Evolutionary conservation across 2,888 invertebrate species (phyloP).

Genomic region (Leptothorax acervorum): DNA sequence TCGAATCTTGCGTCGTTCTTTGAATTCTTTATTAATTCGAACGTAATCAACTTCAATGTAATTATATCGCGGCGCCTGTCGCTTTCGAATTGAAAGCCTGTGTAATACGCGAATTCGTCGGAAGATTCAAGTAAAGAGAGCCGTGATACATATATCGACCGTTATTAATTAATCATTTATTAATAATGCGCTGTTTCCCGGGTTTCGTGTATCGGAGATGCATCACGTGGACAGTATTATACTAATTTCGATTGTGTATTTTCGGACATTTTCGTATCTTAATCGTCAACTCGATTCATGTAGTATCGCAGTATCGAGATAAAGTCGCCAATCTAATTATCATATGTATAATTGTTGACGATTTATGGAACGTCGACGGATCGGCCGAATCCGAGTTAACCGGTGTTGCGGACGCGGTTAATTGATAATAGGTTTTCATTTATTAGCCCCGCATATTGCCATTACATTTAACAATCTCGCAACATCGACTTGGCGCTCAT

Average conservation of each 20-base stretch:
- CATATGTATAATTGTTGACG: not conserved
- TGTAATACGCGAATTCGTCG: not conserved
- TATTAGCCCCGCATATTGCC: not conserved
- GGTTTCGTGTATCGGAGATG: no score
- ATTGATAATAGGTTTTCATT: not conserved
- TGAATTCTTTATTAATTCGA: not conserved
- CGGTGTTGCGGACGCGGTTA: not conserved
- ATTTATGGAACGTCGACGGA: not conserved
- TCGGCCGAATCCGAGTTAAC: not conserved
- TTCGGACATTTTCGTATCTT: not conserved
- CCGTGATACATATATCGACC: no score
- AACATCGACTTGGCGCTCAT: not conserved
- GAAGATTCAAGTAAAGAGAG: not conserved
- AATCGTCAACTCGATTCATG: not conserved
- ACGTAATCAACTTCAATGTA: not conserved
- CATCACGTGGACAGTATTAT: not conserved
- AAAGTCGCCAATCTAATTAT: not conserved
- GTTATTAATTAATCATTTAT: conserved; percentile 18
- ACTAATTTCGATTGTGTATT: not conserved
- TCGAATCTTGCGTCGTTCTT: not conserved
- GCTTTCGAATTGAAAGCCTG: not conserved
- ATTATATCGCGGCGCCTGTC: not conserved
- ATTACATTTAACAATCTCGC: not conserved
- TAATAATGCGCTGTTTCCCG: not conserved
- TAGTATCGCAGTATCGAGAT: not conserved